Evolutionary conservation across 2,797 vertebrate genomes (phyloP), one percentile per base, ranked within the genome.

Genomic region (Odontamblyopus lacepedii): DNA sequence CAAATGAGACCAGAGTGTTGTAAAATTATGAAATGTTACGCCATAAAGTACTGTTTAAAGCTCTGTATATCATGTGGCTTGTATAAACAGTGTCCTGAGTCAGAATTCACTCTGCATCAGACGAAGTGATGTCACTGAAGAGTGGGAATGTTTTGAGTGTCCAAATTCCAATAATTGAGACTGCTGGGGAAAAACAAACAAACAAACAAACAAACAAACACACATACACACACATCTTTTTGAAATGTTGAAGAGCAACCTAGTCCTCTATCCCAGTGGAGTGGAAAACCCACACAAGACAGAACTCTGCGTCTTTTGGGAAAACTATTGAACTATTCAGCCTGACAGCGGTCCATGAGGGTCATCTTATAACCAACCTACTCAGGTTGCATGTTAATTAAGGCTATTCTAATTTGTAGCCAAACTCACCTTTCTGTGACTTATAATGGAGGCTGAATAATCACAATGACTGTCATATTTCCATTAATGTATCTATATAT

Each of bases 1-100:
- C 56, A 68, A 74, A 57, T 23, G 29, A 11, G 53, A 57, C n/a
- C 67, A 26, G 41, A 50, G 15, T 29, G 23, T 66, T 66, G 44
- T 26, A 29, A 18, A 26, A 29, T 51, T 26, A 29, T 29, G 44
- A 65, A 29, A 26, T 50, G 41, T 65, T 50, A 41, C 1, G 12
- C 11, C 35, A 64, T 64, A 64, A 48, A 64, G 23, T 18, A 29
- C 13, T 16, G 1, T 29, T 66, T 50, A 50, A 66, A 50, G 63
- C 44, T 16, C 41, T 66, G 6, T 29, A 51, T 50, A 51, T 66
- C 41, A 29, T 51, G 15, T 30, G 29, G 63, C 63, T 11, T 29
- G 2, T 51, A 66, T 15, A 48, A 50, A 50, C 41, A 66, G 44
- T 18, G 2, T 29, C 26, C 44, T 9, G 44, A 6, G 41, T 48